A percentile compares a stretch with the other conserved stretches of the same genome.
Evolutionary conservation across 2,888 invertebrate genomes (phyloP).

Genomic region (Papilio demoleus): DNA sequence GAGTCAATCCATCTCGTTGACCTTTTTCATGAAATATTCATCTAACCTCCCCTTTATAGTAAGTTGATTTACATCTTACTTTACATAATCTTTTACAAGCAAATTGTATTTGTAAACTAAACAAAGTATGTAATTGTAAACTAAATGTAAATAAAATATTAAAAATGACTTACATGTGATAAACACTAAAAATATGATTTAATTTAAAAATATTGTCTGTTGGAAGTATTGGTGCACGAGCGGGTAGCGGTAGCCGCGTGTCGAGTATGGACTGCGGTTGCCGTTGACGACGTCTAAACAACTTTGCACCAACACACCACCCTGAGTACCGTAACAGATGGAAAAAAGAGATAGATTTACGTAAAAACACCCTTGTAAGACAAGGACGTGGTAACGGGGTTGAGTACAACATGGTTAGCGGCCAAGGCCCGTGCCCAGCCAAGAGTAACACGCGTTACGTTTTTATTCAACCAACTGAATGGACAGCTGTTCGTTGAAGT

Average conservation of each 20-base stretch:
- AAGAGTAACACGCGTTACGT: constrained; percentile 71
- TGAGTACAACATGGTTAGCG: constrained; percentile 64
- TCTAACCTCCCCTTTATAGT: constrained; percentile 12
- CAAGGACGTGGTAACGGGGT: constrained; percentile 65
- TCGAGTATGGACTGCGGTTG: constrained; percentile 77
- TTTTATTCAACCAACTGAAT: constrained; percentile 64
- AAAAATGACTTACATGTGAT: constrained; percentile 35
- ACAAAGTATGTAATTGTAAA: too few relatives aligned
- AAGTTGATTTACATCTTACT: not conserved
- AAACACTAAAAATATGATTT: constrained; percentile 28
- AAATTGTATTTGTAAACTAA: too few relatives aligned
- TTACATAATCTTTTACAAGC: not conserved
- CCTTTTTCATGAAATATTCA: constrained; percentile 4
- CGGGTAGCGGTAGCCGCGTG: constrained; percentile 63
- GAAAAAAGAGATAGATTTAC: constrained; percentile 62
- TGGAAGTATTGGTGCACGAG: constrained; percentile 66
- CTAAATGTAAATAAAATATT: constrained; percentile 12
- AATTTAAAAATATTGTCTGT: constrained; percentile 55
- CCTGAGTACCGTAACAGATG: constrained; percentile 59
- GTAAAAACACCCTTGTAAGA: constrained; percentile 49
- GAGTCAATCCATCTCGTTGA: not conserved
- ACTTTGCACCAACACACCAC: constrained; percentile 70
- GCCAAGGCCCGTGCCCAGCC: constrained; percentile 71
- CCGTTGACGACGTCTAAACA: constrained; percentile 78
- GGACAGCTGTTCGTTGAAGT: constrained; percentile 67